Conservation (phyloP, 2,888 invertebrate species). For the Ophion ventricosus region DNA sequence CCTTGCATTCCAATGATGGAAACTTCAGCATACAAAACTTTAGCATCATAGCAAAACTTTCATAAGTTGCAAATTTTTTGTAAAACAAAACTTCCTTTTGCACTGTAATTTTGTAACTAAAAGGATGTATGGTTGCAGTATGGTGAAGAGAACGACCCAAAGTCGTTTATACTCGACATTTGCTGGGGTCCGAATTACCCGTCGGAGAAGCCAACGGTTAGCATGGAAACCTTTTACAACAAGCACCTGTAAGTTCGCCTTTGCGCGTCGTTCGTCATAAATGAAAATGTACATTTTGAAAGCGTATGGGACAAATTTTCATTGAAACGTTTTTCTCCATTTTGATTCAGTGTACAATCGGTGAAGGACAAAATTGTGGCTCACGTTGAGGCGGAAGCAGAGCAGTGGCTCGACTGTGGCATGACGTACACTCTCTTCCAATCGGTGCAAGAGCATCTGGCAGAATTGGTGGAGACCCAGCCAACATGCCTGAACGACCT, state of each 20-base stretch:
- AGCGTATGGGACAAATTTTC: background rate
- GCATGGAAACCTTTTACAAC: constrained; percentile 96
- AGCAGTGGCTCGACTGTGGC: constrained; percentile 93
- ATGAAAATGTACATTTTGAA: constrained; percentile 58
- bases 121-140: constrained; percentile 85
- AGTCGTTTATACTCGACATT: constrained; percentile 95
- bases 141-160: constrained; percentile 90
- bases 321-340: background rate
- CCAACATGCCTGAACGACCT: constrained; percentile 85
- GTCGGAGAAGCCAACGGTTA: constrained; percentile 90
- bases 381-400: constrained; percentile 88
- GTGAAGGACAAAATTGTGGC: constrained; percentile 89
- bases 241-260: constrained; percentile 91
- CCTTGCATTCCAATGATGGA: no score
- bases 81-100: background rate
- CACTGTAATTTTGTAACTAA: background rate
- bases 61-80: background rate
- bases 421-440: constrained; percentile 98
- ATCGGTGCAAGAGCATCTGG: constrained; percentile 92
- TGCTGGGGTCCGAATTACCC: constrained; percentile 95
- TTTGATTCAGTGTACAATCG: constrained; percentile 85
- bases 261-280: no score
- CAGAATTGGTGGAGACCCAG: constrained; percentile 89
- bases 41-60: no score
- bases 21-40: no score